phyloP scores from a whole-genome alignment of 1,140 invertebrate species.

The Diabrotica virgifera region DNA sequence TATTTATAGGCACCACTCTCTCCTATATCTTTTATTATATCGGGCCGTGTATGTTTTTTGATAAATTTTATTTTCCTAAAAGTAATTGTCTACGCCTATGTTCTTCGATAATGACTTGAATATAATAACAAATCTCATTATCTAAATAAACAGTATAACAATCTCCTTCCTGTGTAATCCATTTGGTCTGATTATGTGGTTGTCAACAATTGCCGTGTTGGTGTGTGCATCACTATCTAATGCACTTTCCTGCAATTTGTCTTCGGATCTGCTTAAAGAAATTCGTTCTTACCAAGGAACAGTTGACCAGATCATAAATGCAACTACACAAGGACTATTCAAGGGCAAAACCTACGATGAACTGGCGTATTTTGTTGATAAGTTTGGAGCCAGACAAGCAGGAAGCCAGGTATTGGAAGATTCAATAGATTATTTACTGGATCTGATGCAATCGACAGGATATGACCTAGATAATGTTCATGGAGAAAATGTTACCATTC shows the following conservation, averaged over 20 bases:
- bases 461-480: slow-evolving; percentile 62
- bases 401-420: slow-evolving; percentile 64
- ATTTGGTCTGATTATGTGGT: background rate
- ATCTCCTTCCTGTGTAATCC: background rate
- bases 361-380: slow-evolving; percentile 68
- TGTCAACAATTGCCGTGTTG: background rate
- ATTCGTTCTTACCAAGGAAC: slow-evolving; percentile 57
- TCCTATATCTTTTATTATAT: no score
- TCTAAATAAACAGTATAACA: background rate
- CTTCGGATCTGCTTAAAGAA: slow-evolving; percentile 51
- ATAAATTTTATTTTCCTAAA: no score
- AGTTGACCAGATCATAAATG: slow-evolving; percentile 58
- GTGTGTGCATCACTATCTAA: no score
- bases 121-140: background rate
- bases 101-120: no score
- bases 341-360: slow-evolving; percentile 60
- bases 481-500: slow-evolving; percentile 55
- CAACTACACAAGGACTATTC: slow-evolving; percentile 55
- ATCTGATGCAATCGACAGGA: slow-evolving; percentile 49
- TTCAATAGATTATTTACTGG: slow-evolving; percentile 70
- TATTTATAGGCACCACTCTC: no score
- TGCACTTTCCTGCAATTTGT: slow-evolving; percentile 43
- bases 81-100: no score
- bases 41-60: no score
- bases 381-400: slow-evolving; percentile 65